Conservation (phyloP, 2,797 vertebrate genomes). For the Catharus ustulatus region DNA sequence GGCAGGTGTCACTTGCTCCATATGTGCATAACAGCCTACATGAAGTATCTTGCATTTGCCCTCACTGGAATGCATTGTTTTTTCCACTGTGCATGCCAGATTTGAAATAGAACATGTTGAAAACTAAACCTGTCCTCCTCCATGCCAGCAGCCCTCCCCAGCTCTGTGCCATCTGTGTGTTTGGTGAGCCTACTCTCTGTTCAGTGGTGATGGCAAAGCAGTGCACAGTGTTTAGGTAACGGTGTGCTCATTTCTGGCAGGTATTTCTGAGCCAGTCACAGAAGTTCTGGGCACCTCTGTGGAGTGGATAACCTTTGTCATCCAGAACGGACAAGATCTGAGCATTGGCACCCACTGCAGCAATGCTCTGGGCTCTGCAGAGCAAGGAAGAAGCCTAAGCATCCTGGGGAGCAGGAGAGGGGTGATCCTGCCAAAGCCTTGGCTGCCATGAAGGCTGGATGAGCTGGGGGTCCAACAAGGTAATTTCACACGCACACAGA, state of each 20-base stretch:
- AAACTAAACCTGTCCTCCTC: conserved; percentile 30
- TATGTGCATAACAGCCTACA: neutral
- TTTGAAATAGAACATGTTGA: conserved; percentile 34
- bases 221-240: neutral
- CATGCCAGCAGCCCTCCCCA: neutral
- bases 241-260: neutral
- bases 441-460: neutral
- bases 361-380: neutral
- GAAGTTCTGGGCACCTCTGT: neutral
- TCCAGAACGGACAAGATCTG: neutral
- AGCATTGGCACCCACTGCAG: neutral
- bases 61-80: neutral
- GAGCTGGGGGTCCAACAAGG: neutral
- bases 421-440: neutral
- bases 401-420: neutral
- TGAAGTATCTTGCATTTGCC: neutral
- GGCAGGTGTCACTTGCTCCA: neutral
- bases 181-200: neutral
- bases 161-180: neutral
- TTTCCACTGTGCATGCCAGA: neutral
- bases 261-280: neutral
- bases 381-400: neutral
- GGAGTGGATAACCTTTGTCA: neutral
- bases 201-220: neutral
- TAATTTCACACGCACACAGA: neutral